Conservation (phyloP, 2,888 invertebrate genomes). For the Eristalinus aeneus region DNA sequence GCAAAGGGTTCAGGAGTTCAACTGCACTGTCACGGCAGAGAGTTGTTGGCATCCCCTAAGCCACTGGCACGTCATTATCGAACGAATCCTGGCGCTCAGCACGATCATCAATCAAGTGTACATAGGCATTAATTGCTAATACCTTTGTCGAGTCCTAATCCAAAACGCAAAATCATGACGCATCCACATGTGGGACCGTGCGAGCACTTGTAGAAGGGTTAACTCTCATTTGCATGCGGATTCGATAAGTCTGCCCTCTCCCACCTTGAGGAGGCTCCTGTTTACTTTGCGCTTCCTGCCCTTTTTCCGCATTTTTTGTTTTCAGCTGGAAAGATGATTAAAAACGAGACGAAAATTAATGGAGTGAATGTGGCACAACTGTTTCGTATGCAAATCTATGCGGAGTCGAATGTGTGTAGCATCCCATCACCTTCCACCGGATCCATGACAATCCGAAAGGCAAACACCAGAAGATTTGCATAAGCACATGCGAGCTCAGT, state of each 20-base stretch:
- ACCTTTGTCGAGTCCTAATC: conserved; percentile 44
- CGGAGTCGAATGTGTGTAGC: conserved; percentile 28
- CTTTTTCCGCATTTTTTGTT: not conserved
- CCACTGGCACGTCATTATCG: conserved; percentile 70
- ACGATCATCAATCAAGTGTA: conserved; percentile 63
- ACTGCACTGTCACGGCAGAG: conserved; percentile 49
- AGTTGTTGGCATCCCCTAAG: conserved; percentile 57
- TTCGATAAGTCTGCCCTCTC: not conserved
- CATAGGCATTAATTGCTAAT: conserved; percentile 66
- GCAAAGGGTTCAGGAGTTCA: conserved; percentile 67
- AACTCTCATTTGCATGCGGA: not conserved
- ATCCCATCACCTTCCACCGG: conserved; percentile 40
- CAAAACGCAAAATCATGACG: conserved; percentile 54
- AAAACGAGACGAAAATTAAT: conserved; percentile 66
- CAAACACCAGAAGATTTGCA: conserved; percentile 61
- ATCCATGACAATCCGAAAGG: conserved; percentile 60
- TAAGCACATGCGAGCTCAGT: conserved; percentile 43
- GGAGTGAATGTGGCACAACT: conserved; percentile 57
- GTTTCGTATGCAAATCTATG: conserved; percentile 55
- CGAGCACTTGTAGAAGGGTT: conserved; percentile 3
- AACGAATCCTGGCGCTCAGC: conserved; percentile 43
- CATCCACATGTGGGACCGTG: conserved; percentile 50
- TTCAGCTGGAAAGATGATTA: conserved; percentile 49
- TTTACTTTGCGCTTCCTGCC: not conserved
- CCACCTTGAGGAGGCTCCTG: not conserved